Percentiles rank a stretch among this genome's conserved stretches.
These are phyloP conservation scores for Antheraea mylitta DNA, from an alignment of 1,140 invertebrate species.

Conservation along the genomic window DNA sequence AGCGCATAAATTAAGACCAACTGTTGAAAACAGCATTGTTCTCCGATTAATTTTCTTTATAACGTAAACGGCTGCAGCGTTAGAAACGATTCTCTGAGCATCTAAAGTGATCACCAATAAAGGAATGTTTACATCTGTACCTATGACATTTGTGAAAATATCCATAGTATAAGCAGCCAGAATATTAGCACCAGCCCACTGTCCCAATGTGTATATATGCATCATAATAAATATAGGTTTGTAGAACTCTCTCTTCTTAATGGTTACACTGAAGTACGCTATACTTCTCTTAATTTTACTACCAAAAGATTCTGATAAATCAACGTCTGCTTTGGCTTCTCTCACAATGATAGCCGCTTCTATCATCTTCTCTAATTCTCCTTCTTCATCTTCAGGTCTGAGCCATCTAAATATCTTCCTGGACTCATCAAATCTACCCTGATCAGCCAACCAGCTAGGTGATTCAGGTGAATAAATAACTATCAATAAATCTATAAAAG, in stretches of 20 bases:
- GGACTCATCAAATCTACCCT: constrained; percentile 39
- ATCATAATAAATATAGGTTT: constrained; percentile 53
- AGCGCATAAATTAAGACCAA: constrained; percentile 34
- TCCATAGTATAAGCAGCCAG: constrained; percentile 42
- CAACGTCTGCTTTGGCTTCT: constrained; percentile 34
- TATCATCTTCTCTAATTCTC: constrained; percentile 45
- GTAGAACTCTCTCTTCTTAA: constrained; percentile 46
- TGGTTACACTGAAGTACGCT: constrained; percentile 29
- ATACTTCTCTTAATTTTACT: constrained; percentile 30
- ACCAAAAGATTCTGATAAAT: constrained; percentile 30
- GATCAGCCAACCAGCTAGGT: constrained; percentile 42
- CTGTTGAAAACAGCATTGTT: constrained; percentile 37
- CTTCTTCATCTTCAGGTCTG: constrained; percentile 39
- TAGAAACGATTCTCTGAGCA: constrained; percentile 45
- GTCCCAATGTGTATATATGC: constrained; percentile 39
- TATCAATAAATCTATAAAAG: constrained; percentile 37
- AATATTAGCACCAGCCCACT: constrained; percentile 44
- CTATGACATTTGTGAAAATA: constrained; percentile 38
- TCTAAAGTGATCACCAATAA: constrained; percentile 41
- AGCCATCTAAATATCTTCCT: constrained; percentile 42
- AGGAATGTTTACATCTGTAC: constrained; percentile 30
- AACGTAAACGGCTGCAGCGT: constrained; percentile 35
- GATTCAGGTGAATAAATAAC: constrained; percentile 46
- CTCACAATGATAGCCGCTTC: constrained; percentile 35
- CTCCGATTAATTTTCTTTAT: constrained; percentile 45